Evolutionary conservation across 2,797 vertebrate genomes (phyloP), one percentile per base, ranked within the genome.

Genomic region (Mus caroli): DNA sequence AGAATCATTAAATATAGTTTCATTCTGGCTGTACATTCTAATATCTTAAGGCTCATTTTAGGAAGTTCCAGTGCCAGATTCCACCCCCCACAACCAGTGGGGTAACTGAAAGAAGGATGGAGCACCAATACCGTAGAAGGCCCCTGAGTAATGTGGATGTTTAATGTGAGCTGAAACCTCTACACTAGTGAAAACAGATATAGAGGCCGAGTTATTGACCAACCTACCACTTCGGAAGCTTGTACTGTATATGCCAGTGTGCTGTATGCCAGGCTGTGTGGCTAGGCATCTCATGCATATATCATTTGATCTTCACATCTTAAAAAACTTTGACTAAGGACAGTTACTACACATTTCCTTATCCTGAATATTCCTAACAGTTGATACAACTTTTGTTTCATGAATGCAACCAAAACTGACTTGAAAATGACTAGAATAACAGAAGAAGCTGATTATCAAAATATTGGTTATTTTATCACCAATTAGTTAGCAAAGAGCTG

Each of bases 291-390:
- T 89, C 69, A 2, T 6, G 7, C 26, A 64, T 0, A 1, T 79
- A 60, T 88, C 46, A 78, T 84, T 94, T 62, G 56, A 78, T 92
- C 24, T 26, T 79, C 85, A 73, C 4, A 31, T 56, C 14, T 78
- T 62, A 75, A 85, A 46, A 46, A 91, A 85, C 54, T 85, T 92
- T 88, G 40, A 94, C 28, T n/a, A 60, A 92, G 83, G 43, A 34
- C 7, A 78, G 15, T 71, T 84, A 43, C 24, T 11, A 2, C n/a
- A 20, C 20, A 7, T 94, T 94, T 88, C 9, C n/a, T 43, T 94
- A 60, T 82, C 43, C 28, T 82, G 58, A 88, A 77, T 34, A 77
- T 85, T 60, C 22, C 73, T 90, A 73, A 83, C 56, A 80, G 24
- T 24, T 75, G 40, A 84, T 8, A 96, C 20, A 22, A 84, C 17